A percentile compares a stretch with the other conserved stretches of the same genome.
Conservation (phyloP, 2,888 invertebrate genomes). For the Mesorhabditis belari region DNA sequence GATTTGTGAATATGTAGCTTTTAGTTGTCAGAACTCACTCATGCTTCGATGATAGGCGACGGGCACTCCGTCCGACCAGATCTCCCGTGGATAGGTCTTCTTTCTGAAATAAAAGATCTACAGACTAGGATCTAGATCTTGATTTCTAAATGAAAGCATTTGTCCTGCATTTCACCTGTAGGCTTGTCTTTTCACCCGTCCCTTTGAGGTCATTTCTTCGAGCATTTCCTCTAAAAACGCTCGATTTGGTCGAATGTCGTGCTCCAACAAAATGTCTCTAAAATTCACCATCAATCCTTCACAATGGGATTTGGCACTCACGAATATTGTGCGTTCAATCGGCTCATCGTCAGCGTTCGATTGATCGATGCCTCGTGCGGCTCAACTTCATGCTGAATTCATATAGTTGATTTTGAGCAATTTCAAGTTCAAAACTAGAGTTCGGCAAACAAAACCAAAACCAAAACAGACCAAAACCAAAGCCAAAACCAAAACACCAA, state of each 20-base stretch:
- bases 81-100: conserved; percentile 22
- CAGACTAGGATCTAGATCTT: neutral
- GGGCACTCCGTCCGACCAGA: conserved; percentile 26
- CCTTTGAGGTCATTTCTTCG: neutral
- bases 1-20: no score
- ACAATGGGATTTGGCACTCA: neutral
- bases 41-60: conserved; percentile 19
- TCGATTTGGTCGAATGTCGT: neutral
- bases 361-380: neutral
- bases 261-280: neutral
- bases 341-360: neutral
- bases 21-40: no score
- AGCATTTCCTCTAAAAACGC: neutral
- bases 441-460: no score
- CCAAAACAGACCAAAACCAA: no score
- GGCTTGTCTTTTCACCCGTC: neutral
- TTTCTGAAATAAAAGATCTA: conserved; percentile 7
- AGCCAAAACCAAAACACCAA: no score
- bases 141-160: no score
- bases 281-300: neutral
- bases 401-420: no score
- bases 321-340: neutral
- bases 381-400: no score
- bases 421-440: no score
- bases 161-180: neutral